Percentiles rank a stretch among this genome's conserved stretches.
These are phyloP conservation scores for Microhierax caerulescens DNA, from an alignment of 2,797 vertebrate species.

Conservation along the genomic window DNA sequence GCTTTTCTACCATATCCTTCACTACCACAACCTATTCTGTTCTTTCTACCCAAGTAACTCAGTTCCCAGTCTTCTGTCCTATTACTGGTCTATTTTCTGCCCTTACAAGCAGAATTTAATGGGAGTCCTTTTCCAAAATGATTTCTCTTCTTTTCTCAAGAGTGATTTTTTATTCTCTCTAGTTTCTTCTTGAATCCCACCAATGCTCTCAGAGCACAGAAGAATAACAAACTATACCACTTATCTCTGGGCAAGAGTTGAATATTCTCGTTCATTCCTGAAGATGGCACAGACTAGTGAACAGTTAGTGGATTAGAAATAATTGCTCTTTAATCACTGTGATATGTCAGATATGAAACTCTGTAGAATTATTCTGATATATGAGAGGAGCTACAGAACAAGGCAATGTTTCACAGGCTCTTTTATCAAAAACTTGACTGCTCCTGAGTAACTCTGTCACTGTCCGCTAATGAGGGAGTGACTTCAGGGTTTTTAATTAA, in stretches of 20 bases:
- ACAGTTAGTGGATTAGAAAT: not conserved
- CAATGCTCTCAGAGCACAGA: not conserved
- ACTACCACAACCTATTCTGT: not conserved
- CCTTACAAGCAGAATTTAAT: not conserved
- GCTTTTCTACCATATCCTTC: not conserved
- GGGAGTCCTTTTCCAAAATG: not conserved
- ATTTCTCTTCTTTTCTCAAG: not conserved
- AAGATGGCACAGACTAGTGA: not conserved
- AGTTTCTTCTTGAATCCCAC: not conserved
- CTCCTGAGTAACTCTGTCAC: not conserved
- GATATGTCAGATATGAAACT: not conserved
- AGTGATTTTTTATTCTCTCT: not conserved
- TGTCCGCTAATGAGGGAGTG: not conserved
- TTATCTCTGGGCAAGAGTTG: not conserved
- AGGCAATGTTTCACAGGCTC: not conserved
- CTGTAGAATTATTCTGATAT: not conserved
- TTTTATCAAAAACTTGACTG: not conserved
- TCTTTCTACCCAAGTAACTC: not conserved
- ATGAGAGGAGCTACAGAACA: not conserved
- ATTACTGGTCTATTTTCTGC: not conserved
- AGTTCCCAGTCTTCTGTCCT: not conserved
- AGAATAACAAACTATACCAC: not conserved
- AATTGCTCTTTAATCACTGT: not conserved
- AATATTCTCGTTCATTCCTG: not conserved
- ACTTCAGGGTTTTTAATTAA: slow-evolving; percentile 19